phyloP scores from a whole-genome alignment of 1,140 invertebrate genomes.

The Catajapyx aquilonaris region DNA sequence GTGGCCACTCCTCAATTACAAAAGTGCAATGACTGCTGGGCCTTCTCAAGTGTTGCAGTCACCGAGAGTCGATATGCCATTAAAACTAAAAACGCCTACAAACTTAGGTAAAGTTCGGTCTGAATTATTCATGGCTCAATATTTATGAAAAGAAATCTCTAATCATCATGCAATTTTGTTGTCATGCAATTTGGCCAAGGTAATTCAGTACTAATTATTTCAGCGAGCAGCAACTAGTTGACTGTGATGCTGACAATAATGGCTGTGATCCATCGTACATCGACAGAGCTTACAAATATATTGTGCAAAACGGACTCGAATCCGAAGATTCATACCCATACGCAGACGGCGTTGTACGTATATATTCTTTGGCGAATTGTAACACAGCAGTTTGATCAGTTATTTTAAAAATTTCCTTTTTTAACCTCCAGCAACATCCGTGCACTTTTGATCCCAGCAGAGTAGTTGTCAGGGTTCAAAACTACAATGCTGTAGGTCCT shows the following conservation, averaged over 20 bases:
- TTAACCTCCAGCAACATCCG: too few relatives aligned
- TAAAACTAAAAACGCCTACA: conserved; percentile 57
- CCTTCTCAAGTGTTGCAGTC: conserved; percentile 81
- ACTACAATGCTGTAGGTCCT: conserved; percentile 55
- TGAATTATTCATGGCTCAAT: too few relatives aligned
- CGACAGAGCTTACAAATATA: conserved; percentile 80
- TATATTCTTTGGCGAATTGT: too few relatives aligned
- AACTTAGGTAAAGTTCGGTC: too few relatives aligned
- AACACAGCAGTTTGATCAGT: too few relatives aligned
- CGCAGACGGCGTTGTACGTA: too few relatives aligned
- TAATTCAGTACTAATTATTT: too few relatives aligned
- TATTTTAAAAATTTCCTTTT: conserved; percentile 20
- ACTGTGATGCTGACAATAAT: too few relatives aligned
- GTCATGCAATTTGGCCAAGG: too few relatives aligned
- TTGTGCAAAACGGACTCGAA: conserved; percentile 79
- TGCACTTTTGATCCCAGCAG: conserved; percentile 46
- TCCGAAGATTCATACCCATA: conserved; percentile 84
- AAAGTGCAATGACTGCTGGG: conserved; percentile 86
- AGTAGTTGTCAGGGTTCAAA: conserved; percentile 64
- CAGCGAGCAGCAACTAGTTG: conserved; percentile 87
- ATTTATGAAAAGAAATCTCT: too few relatives aligned
- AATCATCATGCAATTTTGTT: too few relatives aligned
- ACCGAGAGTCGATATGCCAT: conserved; percentile 90
- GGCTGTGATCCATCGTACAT: conserved; percentile 93
- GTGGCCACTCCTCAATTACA: conserved; percentile 87